Evolutionary conservation across 2,113 vertebrate species (phyloP).

Genomic region (Megalops atlanticus): DNA sequence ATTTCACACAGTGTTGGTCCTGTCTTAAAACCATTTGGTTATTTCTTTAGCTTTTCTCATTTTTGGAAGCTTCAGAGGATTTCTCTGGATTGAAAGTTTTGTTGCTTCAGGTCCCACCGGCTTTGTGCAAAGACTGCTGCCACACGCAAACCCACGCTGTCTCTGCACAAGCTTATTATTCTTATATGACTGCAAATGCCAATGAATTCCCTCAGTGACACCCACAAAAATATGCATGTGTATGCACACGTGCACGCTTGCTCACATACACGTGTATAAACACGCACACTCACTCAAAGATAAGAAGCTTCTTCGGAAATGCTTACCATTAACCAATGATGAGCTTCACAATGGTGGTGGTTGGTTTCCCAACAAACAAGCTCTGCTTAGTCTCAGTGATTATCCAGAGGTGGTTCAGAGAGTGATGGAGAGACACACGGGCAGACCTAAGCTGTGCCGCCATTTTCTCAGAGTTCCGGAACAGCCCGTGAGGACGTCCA

Average conservation of each 20-base stretch:
- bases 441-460: constrained; percentile 32
- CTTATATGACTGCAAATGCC: background rate
- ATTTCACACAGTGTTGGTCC: background rate
- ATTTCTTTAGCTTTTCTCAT: background rate
- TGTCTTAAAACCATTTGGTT: background rate
- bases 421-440: constrained; percentile 31
- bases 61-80: background rate
- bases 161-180: background rate
- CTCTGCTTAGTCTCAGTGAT: background rate
- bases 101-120: background rate
- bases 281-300: background rate
- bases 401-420: background rate
- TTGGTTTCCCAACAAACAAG: background rate
- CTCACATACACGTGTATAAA: background rate
- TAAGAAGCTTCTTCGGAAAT: background rate
- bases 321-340: background rate
- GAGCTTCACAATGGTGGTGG: background rate
- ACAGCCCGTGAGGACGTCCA: constrained; percentile 24
- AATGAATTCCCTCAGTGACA: background rate
- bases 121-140: background rate
- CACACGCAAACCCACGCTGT: background rate
- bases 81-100: background rate
- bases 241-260: background rate
- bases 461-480: constrained; percentile 37
- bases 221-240: background rate